These are phyloP conservation scores for Drosophila tsacasi DNA, from an alignment of 1,140 invertebrate species.

Conservation along the genomic window DNA sequence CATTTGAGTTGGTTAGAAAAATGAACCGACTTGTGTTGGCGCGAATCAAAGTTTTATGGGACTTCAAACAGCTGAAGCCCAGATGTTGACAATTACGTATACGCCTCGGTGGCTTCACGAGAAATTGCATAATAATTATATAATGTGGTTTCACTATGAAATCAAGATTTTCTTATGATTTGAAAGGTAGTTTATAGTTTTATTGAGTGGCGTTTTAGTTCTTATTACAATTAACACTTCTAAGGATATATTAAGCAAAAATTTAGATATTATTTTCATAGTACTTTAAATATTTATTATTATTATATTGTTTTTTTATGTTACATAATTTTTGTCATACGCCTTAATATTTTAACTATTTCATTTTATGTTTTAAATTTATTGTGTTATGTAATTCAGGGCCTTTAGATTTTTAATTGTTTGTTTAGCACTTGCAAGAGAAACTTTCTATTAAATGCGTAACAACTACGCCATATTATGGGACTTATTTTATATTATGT, in stretches of 20 bases:
- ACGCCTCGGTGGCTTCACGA: conserved; percentile 9
- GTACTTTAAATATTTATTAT: background rate
- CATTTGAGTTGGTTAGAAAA: conserved; percentile 22
- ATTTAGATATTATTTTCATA: background rate
- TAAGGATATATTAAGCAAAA: no score
- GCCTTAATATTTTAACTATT: no score
- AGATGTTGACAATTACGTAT: conserved; percentile 16
- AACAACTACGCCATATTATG: no score
- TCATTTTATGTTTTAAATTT: background rate
- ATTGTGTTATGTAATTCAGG: background rate
- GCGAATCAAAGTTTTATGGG: conserved; percentile 21
- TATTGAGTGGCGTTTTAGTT: no score
- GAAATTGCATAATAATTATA: conserved; percentile 16
- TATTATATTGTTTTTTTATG: background rate
- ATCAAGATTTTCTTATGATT: no score
- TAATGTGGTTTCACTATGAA: background rate
- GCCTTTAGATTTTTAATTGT: background rate
- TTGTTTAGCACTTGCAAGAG: background rate
- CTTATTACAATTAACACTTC: background rate
- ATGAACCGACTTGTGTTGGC: conserved; percentile 19
- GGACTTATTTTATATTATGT: no score
- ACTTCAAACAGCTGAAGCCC: background rate
- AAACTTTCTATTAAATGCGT: background rate
- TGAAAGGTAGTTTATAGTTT: no score
- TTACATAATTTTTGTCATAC: background rate